Base-by-base conservation (phyloP, 2,888 invertebrate species). In the Endomychus coccineus region DNA sequence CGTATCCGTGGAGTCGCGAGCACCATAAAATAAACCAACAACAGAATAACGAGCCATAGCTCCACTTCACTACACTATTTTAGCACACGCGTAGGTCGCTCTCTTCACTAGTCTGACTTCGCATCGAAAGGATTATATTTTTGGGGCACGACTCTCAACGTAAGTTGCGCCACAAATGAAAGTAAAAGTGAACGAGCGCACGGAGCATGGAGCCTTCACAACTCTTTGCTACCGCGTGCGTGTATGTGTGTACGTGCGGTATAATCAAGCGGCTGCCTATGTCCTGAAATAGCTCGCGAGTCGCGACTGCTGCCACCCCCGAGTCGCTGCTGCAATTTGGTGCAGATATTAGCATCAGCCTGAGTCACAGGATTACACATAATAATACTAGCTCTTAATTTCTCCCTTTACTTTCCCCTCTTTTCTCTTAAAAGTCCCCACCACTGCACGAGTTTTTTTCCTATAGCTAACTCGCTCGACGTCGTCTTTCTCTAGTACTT, bases 361-460 rank as follows among this genome's bases (percentile, higher is more conserved):
- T 17, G 58, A 60, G 54, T 47, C 56, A 54, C 58, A 56, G 58
- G 58, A 59, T 58, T 60, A 54, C 60, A 56, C 61, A 59, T 60
- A 61, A 60, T 58, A 61, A 60, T 59, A 59, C 59, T 57, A 58
- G 55, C 55, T 62, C 61, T 61, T 59, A 65, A 66, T 66, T 66
- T 66, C 66, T 66, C 62, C 63, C 65, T 65, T 66, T 66, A 64
- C 64, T 66, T 66, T 65, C 64, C 66, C 64, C 64, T 61, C 64
- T 62, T 64, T 63, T 62, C 62, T 62, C 59, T 61, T 55, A 42
- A 35, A 39, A 40, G 42, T 48, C 58, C 58, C 56, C 56, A 55
- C 58, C 49, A 51, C 44, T 42, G 45, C 48, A 47, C 55, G 52
- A 52, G 54, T 59, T 59, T 62, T 59, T 64, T 64, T 64, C 59